Percentiles rank a stretch among this genome's conserved stretches.
Conservation (phyloP, 2,888 invertebrate genomes). For the Osmoderma eremita region DNA sequence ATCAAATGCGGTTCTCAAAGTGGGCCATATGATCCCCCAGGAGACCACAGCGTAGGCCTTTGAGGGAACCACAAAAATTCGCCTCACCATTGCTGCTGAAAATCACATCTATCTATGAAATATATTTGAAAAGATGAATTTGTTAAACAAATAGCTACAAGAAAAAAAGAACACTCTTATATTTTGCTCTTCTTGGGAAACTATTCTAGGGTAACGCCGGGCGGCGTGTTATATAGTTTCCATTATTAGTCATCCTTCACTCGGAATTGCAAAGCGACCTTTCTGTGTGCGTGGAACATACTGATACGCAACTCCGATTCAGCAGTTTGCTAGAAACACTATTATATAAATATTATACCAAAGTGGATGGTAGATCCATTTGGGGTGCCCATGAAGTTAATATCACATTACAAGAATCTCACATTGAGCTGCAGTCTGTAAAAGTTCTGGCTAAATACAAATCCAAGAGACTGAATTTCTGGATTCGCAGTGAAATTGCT, state of each 20-base stretch:
- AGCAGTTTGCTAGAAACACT: not conserved
- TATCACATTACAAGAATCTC: not conserved
- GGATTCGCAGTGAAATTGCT: not conserved
- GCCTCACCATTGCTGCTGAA: too few relatives aligned
- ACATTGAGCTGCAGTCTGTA: not conserved
- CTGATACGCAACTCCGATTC: not conserved
- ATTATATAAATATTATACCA: not conserved
- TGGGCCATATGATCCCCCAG: too few relatives aligned
- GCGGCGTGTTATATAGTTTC: not conserved
- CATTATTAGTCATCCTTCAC: not conserved
- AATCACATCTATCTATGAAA: not conserved
- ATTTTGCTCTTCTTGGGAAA: not conserved
- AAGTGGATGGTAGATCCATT: not conserved
- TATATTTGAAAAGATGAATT: conserved; percentile 3
- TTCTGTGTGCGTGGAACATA: not conserved
- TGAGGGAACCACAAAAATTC: too few relatives aligned
- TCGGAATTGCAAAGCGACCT: not conserved
- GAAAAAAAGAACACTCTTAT: not conserved
- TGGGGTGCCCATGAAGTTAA: too few relatives aligned
- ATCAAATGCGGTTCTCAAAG: too few relatives aligned
- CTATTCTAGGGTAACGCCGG: too few relatives aligned
- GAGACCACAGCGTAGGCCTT: too few relatives aligned
- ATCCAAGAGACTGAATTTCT: not conserved
- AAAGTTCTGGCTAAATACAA: not conserved
- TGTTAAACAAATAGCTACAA: not conserved